Conservation (phyloP, 2,797 vertebrate species). For the Rhyacichthys aspro region DNA sequence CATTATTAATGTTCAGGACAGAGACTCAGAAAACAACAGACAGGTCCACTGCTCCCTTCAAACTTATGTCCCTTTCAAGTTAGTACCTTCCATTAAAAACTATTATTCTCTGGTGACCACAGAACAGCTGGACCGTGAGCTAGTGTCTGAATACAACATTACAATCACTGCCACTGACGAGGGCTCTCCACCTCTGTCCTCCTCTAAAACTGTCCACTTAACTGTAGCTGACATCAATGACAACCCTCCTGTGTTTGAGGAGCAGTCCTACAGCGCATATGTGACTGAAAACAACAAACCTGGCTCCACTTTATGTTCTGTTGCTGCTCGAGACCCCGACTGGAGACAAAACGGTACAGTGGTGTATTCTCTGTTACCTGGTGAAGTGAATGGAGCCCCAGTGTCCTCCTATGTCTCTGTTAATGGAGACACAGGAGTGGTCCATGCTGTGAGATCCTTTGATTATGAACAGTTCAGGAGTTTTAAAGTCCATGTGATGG, state of each 20-base stretch:
- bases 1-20: constrained; percentile 66
- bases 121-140: constrained; percentile 68
- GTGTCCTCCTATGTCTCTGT: constrained; percentile 50
- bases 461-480: constrained; percentile 68
- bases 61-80: constrained; percentile 68
- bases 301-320: constrained; percentile 64
- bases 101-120: constrained; percentile 73
- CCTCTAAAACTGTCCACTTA: constrained; percentile 53
- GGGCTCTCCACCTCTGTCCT: constrained; percentile 57
- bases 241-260: constrained; percentile 69
- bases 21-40: constrained; percentile 74
- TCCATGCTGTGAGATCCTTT: constrained; percentile 75
- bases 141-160: constrained; percentile 62
- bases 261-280: constrained; percentile 47
- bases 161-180: constrained; percentile 63
- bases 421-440: constrained; percentile 72
- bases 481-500: constrained; percentile 50
- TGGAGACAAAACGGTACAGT: constrained; percentile 62
- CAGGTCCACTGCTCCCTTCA: constrained; percentile 68
- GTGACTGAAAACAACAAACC: constrained; percentile 75
- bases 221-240: constrained; percentile 69
- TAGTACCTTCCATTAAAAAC: constrained; percentile 70
- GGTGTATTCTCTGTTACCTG: constrained; percentile 44
- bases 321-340: constrained; percentile 62
- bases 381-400: constrained; percentile 47